Evolutionary conservation across 2,888 invertebrate species (phyloP).

Genomic region (Drymonia ruficornis): DNA sequence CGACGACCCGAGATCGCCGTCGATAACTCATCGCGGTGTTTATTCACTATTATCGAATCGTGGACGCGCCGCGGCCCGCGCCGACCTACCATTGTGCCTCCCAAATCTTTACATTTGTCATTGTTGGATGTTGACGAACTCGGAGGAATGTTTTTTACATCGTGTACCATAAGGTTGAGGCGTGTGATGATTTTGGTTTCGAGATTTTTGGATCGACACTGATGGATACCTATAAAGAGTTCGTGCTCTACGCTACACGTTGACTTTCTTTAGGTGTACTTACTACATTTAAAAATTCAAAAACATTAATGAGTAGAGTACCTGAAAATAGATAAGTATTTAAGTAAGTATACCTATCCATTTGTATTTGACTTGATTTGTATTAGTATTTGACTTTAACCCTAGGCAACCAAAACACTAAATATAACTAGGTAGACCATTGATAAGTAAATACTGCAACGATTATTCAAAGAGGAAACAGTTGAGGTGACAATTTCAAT

Average conservation of each 20-base stretch:
- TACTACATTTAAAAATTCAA: no score
- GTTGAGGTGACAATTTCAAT: no score
- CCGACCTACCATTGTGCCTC: conserved; percentile 38
- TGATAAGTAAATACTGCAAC: no score
- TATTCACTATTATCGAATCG: conserved; percentile 77
- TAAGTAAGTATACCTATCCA: no score
- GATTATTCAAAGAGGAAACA: no score
- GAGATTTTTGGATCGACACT: not conserved
- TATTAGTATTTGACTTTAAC: no score
- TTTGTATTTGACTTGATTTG: no score
- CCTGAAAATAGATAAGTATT: no score
- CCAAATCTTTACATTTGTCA: conserved; percentile 38
- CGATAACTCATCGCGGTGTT: conserved; percentile 82
- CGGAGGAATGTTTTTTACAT: conserved; percentile 20
- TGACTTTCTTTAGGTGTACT: no score
- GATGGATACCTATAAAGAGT: not conserved
- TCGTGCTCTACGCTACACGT: not conserved
- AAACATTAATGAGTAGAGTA: no score
- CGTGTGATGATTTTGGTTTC: not conserved
- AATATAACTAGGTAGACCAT: no score
- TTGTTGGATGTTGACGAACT: conserved; percentile 42
- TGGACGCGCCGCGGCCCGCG: conserved; percentile 34
- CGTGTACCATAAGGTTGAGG: conserved; percentile 14
- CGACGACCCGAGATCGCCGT: conserved; percentile 80
- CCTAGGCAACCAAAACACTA: no score